Base-by-base conservation (phyloP, 2,797 vertebrate species). In the Tenualosa thibaudeaui region DNA sequence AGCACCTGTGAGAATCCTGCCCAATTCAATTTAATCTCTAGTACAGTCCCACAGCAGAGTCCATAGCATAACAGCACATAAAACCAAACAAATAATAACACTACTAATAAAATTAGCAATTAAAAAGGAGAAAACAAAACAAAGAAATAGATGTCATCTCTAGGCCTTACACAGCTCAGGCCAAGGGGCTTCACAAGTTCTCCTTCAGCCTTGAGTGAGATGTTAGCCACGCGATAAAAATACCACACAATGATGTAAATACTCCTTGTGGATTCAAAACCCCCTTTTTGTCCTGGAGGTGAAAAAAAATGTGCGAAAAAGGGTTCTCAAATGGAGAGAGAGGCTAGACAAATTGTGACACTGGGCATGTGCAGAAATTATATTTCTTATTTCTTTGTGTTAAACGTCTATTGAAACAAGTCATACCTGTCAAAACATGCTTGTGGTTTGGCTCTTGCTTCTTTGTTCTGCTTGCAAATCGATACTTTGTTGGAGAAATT, bases 401-500 rank as follows among this genome's bases (percentile, higher is more conserved):
- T 46, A 15, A 78, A 78, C 71, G 46, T 46, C 46, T 31, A 19
- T 78, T 24, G 40, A 46, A 40, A 7, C 71, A 22, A 71, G 31
- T 10, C 26, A 13, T 13, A 71, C 31, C 68, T 71, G 68, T 71
- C 68, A 71, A 71, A 71, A 71, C 31, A 12, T 71, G 65, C 56
- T 60, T n/a, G 19, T 19, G 12, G 5, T 7, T 46, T 43, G 43
- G 40, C 4, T 78, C 7, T 19, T 78, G 15, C 2, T 8, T 19
- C 13, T 46, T 78, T 46, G 22, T 78, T 78, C 37, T 46, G 37
- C 65, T 53, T 17, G 8, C 46, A 43, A n/a, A 81, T 65, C 83
- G 62, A 81, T 84, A 81, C 43, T 31, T 43, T 40, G 15, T 54
- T 22, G 5, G 51, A 84, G 54, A 26, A 81, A 58, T 84, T 43